These are phyloP conservation scores for Microtus pennsylvanicus DNA, from an alignment of 2,113 vertebrate genomes.

Conservation along the genomic window DNA sequence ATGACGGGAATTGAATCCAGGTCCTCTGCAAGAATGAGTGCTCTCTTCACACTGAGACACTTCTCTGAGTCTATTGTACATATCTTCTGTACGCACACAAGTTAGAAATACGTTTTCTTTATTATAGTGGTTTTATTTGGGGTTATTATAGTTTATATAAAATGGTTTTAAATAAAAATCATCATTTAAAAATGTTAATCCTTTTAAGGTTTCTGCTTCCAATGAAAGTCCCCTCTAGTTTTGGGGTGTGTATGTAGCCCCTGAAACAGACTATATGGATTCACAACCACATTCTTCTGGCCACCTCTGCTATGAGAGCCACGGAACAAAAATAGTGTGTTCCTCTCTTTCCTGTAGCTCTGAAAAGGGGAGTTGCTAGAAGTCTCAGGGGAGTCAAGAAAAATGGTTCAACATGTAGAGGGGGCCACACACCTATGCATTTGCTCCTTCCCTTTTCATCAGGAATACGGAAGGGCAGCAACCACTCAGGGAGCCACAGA, in stretches of 20 bases:
- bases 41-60: not conserved
- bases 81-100: too few species aligned
- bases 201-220: not conserved
- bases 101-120: not conserved
- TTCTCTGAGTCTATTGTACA: not conserved
- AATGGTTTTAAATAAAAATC: not conserved
- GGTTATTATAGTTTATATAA: not conserved
- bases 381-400: not conserved
- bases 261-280: not conserved
- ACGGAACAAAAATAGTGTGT: not conserved
- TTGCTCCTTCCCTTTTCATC: not conserved
- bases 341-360: not conserved
- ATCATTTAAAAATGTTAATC: not conserved
- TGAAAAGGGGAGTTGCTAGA: slow-evolving; percentile 2
- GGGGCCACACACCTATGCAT: not conserved
- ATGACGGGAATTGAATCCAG: not conserved
- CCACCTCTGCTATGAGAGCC: not conserved
- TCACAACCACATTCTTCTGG: not conserved
- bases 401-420: not conserved
- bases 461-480: not conserved
- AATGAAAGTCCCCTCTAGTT: not conserved
- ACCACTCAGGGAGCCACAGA: not conserved
- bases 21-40: not conserved
- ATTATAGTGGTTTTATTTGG: not conserved
- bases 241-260: not conserved